phyloP scores from a whole-genome alignment of 2,113 vertebrate genomes.

The Albula glossodonta region DNA sequence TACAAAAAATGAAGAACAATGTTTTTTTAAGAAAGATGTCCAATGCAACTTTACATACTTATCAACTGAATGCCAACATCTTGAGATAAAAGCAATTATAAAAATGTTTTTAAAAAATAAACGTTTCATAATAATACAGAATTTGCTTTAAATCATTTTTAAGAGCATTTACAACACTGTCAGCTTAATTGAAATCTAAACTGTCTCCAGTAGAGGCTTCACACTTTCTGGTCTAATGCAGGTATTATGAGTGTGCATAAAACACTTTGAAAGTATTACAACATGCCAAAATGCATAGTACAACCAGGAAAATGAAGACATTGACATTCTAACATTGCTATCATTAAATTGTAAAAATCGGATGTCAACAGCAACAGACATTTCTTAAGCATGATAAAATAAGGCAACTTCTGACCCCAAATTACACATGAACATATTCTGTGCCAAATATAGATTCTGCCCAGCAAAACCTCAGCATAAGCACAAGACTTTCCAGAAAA shows the following conservation, averaged over 20 bases:
- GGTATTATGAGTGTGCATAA: neutral
- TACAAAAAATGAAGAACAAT: constrained; percentile 39
- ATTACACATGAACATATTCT: neutral
- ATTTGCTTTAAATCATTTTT: neutral
- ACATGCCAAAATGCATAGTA: neutral
- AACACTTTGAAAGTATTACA: neutral
- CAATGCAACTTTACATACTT: too few relatives aligned
- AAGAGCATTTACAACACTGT: neutral
- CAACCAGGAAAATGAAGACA: neutral
- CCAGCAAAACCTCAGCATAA: neutral
- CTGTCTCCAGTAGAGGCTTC: neutral
- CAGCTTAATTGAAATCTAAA: neutral
- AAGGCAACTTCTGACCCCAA: neutral
- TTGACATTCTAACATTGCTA: too few relatives aligned
- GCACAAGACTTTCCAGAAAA: neutral
- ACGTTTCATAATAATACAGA: neutral
- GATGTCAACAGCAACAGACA: neutral
- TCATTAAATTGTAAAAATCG: too few relatives aligned
- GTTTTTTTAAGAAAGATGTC: too few relatives aligned
- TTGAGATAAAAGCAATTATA: too few relatives aligned
- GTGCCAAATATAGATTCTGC: neutral
- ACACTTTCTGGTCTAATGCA: neutral
- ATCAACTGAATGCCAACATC: too few relatives aligned
- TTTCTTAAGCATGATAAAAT: neutral
- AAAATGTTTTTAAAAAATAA: too few relatives aligned